Base-by-base conservation (phyloP, 1,140 invertebrate species). In the Drosophila pandora region DNA sequence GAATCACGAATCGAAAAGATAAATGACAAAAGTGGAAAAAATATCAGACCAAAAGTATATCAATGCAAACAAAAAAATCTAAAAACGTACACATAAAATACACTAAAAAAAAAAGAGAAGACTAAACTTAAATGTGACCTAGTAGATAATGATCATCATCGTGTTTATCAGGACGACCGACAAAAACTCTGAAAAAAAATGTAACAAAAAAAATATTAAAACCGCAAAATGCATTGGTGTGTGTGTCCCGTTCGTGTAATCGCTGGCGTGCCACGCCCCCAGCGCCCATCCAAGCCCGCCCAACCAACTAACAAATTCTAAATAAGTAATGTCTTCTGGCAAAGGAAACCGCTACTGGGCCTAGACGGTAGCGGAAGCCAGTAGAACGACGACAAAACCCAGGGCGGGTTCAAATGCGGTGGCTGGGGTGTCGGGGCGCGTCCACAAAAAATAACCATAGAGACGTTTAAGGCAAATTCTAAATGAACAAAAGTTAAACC, bases 401-500 rank as follows among this genome's bases (percentile, higher is more conserved):
- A 13, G 43, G 54, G 59, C 49, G 59, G 54, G 69, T 48, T 48
- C 39, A 23, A 9, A 8, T 30, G 55, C 22, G 56, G 54, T 30
- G 64, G 23, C 45, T 25, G 47, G 21, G 61, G 71, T 59, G 48
- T 58, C 22, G 54, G 48, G 70, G 73, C 69, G 84, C 79, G 83
- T 88, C 79, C 68, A 84, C 83, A 72, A 88, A 87, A 85, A 88
- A 83, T 83, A 88, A 83, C 83, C 83, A 88, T 88, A 88, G 83
- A 88, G 83, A 88, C 76, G 84, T 88, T 88, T 88, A 88, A 83
- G 83, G 83, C 83, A 88, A 88, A 88, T 89, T 88, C 83, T 88
- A 88, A 88, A 88, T 80, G 79, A 88, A 82, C 77, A 83, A 84
- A 87, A 83, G 79, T 87, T 83, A 88, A 87, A 89, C 84, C 82